A percentile compares a stretch with the other conserved stretches of the same genome.
Evolutionary conservation across 2,113 vertebrate species (phyloP).

Genomic region (Cynopterus brachyotis): DNA sequence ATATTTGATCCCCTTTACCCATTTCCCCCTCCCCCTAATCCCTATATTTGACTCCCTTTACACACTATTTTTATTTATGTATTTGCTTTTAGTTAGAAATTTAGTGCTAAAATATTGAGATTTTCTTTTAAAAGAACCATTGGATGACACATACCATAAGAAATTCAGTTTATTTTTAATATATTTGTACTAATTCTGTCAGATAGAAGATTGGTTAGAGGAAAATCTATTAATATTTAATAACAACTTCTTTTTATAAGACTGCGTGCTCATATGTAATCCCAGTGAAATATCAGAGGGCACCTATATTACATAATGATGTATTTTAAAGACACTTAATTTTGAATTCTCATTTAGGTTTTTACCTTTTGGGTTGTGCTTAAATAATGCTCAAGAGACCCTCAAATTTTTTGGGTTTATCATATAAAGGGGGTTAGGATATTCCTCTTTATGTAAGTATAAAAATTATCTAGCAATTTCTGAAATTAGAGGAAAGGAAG

Average conservation of each 20-base stretch:
- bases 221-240: neutral
- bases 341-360: neutral
- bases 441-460: neutral
- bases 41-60: too few species aligned
- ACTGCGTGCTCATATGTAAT: neutral
- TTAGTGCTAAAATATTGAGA: conserved; percentile 27
- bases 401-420: neutral
- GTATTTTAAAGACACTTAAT: neutral
- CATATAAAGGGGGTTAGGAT: neutral
- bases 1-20: too few species aligned
- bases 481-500: neutral
- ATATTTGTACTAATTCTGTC: conserved; percentile 2
- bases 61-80: neutral
- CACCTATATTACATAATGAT: neutral
- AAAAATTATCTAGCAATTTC: conserved; percentile 40
- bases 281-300: neutral
- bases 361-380: neutral
- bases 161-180: conserved; percentile 31
- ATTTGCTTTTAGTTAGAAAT: conserved; percentile 27
- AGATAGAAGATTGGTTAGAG: neutral
- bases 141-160: neutral
- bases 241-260: neutral
- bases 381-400: conserved; percentile 5
- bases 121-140: neutral
- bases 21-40: too few species aligned